Evolutionary conservation across 2,888 invertebrate genomes (phyloP).

Genomic region (Hirtodrosophila trivittata): DNA sequence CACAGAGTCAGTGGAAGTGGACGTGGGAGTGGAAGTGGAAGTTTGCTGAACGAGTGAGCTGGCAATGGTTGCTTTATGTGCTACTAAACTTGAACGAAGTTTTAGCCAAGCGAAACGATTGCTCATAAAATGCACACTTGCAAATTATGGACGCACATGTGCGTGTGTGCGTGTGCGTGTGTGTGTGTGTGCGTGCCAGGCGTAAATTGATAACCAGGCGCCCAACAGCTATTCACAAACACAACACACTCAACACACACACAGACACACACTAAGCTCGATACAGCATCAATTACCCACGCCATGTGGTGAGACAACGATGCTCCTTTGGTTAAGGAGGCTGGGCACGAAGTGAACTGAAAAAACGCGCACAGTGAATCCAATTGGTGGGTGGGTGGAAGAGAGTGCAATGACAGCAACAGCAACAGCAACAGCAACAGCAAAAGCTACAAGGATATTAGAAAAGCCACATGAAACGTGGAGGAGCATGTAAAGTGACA

Average conservation of each 20-base stretch:
- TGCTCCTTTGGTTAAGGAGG: neutral
- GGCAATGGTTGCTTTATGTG: slow-evolving; percentile 20
- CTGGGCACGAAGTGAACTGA: slow-evolving; percentile 17
- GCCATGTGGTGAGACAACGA: slow-evolving; percentile 41
- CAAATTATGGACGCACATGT: slow-evolving; percentile 54
- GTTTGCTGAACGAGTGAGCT: neutral
- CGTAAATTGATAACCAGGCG: slow-evolving; percentile 48
- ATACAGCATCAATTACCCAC: slow-evolving; percentile 60
- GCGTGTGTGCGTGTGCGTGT: slow-evolving; percentile 21
- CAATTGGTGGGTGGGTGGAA: slow-evolving; percentile 11
- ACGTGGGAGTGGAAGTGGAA: slow-evolving; percentile 1
- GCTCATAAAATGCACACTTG: slow-evolving; percentile 45
- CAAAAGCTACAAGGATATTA: slow-evolving; percentile 53
- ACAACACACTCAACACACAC: slow-evolving; percentile 3
- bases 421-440: slow-evolving; percentile 2
- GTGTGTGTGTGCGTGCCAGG: slow-evolving; percentile 19
- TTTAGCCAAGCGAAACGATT: slow-evolving; percentile 20
- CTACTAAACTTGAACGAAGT: slow-evolving; percentile 19
- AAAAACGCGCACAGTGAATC: slow-evolving; percentile 11
- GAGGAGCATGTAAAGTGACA: slow-evolving; percentile 65
- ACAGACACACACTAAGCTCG: slow-evolving; percentile 26
- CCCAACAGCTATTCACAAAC: slow-evolving; percentile 10
- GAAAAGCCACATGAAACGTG: slow-evolving; percentile 50
- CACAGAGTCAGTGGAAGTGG: neutral
- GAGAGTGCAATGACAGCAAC: slow-evolving; percentile 33